A percentile compares a stretch with the other conserved stretches of the same genome.
Evolutionary conservation across 2,113 vertebrate species (phyloP).

Genomic region (Fulmarus glacialis): DNA sequence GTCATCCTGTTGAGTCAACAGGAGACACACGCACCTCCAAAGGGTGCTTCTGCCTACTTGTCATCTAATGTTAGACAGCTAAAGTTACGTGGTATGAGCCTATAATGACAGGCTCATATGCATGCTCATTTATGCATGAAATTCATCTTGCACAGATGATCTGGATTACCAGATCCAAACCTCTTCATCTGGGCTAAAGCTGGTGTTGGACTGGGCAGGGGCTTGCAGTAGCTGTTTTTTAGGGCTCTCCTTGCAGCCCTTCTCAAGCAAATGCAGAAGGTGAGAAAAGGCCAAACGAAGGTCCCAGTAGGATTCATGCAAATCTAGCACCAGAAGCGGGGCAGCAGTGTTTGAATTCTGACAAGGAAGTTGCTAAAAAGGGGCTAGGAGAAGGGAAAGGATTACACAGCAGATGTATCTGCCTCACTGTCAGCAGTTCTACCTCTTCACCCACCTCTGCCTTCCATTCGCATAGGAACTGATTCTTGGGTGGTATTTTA

Average conservation of each 20-base stretch:
- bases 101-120: not conserved
- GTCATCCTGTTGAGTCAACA: constrained; percentile 32
- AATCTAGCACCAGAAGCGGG: not conserved
- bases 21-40: not conserved
- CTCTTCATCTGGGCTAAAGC: not conserved
- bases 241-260: not conserved
- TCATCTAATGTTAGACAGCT: not conserved
- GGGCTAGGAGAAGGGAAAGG: not conserved
- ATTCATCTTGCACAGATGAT: not conserved
- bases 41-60: constrained; percentile 1
- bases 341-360: not conserved
- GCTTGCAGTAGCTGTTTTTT: not conserved
- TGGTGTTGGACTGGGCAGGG: not conserved
- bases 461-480: not conserved
- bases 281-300: not conserved
- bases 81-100: not conserved
- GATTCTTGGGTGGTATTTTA: not conserved
- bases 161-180: not conserved
- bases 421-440: not conserved
- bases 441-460: not conserved
- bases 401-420: not conserved
- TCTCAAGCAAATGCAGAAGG: not conserved
- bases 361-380: not conserved
- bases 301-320: not conserved
- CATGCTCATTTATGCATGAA: not conserved